Base-by-base conservation (phyloP, 2,888 invertebrate genomes). In the Euclidia mi region DNA sequence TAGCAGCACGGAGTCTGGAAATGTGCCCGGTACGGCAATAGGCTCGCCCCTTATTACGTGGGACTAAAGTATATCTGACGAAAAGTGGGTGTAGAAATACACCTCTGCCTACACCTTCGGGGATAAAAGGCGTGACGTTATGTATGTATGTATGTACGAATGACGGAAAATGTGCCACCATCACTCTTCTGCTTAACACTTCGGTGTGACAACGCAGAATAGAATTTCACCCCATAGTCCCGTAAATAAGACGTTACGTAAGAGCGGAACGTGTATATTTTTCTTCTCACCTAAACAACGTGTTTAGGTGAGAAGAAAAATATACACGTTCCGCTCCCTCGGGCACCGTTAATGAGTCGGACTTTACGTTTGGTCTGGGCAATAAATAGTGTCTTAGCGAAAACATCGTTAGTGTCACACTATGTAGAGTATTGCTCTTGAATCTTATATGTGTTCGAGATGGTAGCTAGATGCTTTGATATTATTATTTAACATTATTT, bases 261-360 rank as follows among this genome's bases (percentile, higher is more conserved):
- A n/a, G n/a, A n/a, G n/a, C n/a, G n/a, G n/a, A n/a, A n/a, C n/a
- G n/a, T n/a, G n/a, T n/a, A n/a, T n/a, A n/a, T n/a, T n/a, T n/a
- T n/a, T n/a, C n/a, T n/a, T n/a, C n/a, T n/a, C n/a, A n/a, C n/a
- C n/a, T n/a, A n/a, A n/a, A n/a, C n/a, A n/a, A n/a, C n/a, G n/a
- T 41, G 61, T 56, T 62, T 71, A 85, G 83, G 85, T 84, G 84
- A 65, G 80, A 82, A 85, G 85, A 87, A 84, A 84, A 84, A 84
- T 82, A 79, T 78, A 77, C 69, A 65, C 50, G 63, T 62, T n/a
- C 9, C 56, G 56, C 56, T 49, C 71, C 84, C 82, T 10, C 31
- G 85, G 79, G 88, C 49, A 57, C 78, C 76, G 82, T 89, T 88
- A 88, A 86, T 83, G 85, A 88, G 86, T 87, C 82, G 86, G 77